Evolutionary conservation across 2,113 vertebrate genomes (phyloP).

Genomic region (Glaucomys volans): DNA sequence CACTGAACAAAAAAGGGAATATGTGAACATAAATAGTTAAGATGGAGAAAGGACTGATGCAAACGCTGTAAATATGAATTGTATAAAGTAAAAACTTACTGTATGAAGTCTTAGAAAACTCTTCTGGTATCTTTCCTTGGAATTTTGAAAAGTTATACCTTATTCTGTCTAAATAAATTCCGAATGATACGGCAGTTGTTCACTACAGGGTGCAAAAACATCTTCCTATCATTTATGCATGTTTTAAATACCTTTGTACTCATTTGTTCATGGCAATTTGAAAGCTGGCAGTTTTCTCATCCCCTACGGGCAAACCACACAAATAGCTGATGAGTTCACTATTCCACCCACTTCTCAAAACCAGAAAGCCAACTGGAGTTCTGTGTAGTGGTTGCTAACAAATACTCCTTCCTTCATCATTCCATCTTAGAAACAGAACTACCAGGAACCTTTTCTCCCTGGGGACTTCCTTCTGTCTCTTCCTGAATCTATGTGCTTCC

Average conservation of each 20-base stretch:
- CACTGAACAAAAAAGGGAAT: constrained; percentile 28
- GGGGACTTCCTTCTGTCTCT: constrained; percentile 1
- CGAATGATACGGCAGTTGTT: background rate
- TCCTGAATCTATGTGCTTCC: background rate
- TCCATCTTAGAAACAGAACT: background rate
- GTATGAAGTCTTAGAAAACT: background rate
- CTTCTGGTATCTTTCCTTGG: background rate
- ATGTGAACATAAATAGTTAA: background rate
- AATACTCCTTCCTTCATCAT: background rate
- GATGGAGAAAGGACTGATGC: background rate
- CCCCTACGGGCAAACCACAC: background rate
- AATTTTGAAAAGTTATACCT: background rate
- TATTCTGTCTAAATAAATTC: background rate
- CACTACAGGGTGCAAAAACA: background rate
- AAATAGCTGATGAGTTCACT: background rate
- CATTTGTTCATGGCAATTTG: background rate
- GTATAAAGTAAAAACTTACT: background rate
- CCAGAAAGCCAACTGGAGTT: background rate
- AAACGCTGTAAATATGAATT: background rate
- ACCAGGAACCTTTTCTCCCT: background rate
- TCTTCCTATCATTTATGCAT: background rate
- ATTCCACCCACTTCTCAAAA: background rate
- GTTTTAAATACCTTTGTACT: background rate
- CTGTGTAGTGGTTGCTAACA: background rate
- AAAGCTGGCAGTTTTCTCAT: background rate